Conservation (phyloP, 2,888 invertebrate genomes). For the Chaitophorus viminalis region DNA sequence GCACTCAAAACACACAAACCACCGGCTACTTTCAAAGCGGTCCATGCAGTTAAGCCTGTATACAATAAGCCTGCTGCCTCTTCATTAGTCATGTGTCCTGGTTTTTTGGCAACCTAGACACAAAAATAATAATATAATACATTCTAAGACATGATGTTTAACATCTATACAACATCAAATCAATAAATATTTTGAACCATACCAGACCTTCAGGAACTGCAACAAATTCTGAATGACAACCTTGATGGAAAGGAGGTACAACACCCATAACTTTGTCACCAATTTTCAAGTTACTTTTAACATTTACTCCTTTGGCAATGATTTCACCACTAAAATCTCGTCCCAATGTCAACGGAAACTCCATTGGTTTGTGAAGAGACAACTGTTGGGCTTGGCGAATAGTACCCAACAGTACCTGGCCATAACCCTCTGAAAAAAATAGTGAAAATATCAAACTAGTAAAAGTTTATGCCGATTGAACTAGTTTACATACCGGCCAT, state of each 20-base stretch:
- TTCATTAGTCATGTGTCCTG: constrained; percentile 72
- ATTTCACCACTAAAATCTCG: constrained; percentile 91
- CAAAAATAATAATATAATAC: neutral
- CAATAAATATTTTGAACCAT: constrained; percentile 11
- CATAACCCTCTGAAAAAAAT: constrained; percentile 78
- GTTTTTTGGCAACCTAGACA: constrained; percentile 74
- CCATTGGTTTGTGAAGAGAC: constrained; percentile 66
- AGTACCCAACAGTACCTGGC: constrained; percentile 76
- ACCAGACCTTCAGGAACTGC: constrained; percentile 68
- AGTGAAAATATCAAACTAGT: too few species aligned
- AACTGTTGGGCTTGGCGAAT: constrained; percentile 68
- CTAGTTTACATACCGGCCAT: constrained; percentile 55
- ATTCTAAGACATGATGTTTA: neutral
- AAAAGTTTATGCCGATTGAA: too few species aligned
- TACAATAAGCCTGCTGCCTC: constrained; percentile 87
- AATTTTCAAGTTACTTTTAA: constrained; percentile 70
- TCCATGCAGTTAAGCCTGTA: constrained; percentile 87
- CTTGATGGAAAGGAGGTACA: constrained; percentile 78
- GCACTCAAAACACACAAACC: constrained; percentile 69
- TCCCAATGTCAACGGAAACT: constrained; percentile 88
- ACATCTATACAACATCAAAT: neutral
- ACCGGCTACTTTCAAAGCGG: constrained; percentile 78
- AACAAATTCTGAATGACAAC: constrained; percentile 84
- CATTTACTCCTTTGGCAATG: constrained; percentile 76
- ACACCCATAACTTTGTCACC: constrained; percentile 94